Percentiles rank a stretch among this genome's conserved stretches.
Evolutionary conservation across 2,113 vertebrate genomes (phyloP).

Genomic region (Chunga burmeisteri): DNA sequence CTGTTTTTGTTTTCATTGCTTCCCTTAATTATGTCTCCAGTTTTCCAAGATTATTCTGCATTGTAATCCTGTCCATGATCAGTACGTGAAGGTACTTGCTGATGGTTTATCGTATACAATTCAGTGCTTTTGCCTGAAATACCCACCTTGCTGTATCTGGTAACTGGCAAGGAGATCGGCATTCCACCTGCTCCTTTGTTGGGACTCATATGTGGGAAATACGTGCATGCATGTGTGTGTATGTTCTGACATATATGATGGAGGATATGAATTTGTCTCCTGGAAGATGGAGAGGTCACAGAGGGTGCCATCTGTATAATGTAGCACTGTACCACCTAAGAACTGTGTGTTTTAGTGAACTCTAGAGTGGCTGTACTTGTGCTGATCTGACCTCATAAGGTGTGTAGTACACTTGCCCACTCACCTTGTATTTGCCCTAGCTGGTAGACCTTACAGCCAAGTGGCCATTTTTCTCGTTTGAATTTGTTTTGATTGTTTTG

Average conservation of each 20-base stretch:
- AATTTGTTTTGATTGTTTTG: neutral
- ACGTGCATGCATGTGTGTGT: neutral
- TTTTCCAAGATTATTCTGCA: neutral
- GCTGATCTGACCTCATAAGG: neutral
- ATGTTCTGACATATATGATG: neutral
- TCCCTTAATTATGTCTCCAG: neutral
- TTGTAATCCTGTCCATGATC: neutral
- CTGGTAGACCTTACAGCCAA: neutral
- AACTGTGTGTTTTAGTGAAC: neutral
- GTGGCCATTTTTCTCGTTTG: neutral
- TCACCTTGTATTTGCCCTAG: neutral
- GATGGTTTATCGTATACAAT: neutral
- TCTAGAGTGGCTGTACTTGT: neutral
- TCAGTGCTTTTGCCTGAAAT: neutral
- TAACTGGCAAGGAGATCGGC: neutral
- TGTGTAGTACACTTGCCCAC: neutral
- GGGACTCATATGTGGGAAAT: neutral
- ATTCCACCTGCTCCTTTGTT: neutral
- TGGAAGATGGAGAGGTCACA: neutral
- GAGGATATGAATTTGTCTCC: neutral
- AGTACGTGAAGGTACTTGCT: neutral
- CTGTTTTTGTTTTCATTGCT: neutral
- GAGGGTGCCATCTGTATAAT: neutral
- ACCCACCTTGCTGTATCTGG: neutral
- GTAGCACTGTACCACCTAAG: neutral